Percentiles rank a stretch among this genome's conserved stretches.
phyloP scores from a whole-genome alignment of 37 sponge, comb jelly and placozoan genomes.

The Geodia barretti region DNA sequence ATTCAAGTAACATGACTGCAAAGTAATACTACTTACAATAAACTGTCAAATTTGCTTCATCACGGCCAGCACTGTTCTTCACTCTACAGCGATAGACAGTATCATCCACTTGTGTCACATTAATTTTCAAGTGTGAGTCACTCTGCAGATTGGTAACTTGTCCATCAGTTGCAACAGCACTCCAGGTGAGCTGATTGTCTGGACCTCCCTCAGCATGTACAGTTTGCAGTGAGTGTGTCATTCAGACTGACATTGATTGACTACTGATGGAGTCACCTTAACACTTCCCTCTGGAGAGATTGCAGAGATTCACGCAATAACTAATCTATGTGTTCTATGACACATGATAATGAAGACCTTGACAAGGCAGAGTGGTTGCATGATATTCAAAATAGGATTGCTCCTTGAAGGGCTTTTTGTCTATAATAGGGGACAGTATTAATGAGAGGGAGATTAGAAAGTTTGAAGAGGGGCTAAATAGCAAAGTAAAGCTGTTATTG shows the following conservation, averaged over 20 bases:
- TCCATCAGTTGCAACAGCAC: constrained; percentile 16
- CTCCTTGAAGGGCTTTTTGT: too few relatives aligned
- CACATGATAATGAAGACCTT: not conserved
- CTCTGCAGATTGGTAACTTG: not conserved
- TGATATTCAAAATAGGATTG: too few relatives aligned
- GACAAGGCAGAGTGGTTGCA: too few relatives aligned
- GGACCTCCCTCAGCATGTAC: constrained; percentile 62
- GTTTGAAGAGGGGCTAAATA: too few relatives aligned
- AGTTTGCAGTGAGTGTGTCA: constrained; percentile 18
- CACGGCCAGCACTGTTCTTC: constrained; percentile 57
- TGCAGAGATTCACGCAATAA: not conserved
- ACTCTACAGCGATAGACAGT: constrained; percentile 64
- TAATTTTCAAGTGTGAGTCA: constrained; percentile 5
- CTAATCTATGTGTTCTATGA: too few relatives aligned
- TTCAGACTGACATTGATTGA: not conserved
- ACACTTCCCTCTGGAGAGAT: constrained; percentile 47
- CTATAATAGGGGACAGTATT: too few relatives aligned
- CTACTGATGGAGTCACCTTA: constrained; percentile 6
- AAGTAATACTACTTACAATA: not conserved
- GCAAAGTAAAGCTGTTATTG: too few relatives aligned
- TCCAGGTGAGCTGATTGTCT: constrained; percentile 40
- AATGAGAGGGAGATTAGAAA: too few relatives aligned
- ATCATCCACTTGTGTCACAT: constrained; percentile 40
- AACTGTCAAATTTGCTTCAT: not conserved
- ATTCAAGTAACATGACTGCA: too few relatives aligned